phyloP scores from a whole-genome alignment of 1,140 invertebrate species.

The Drosophila pectinifera region DNA sequence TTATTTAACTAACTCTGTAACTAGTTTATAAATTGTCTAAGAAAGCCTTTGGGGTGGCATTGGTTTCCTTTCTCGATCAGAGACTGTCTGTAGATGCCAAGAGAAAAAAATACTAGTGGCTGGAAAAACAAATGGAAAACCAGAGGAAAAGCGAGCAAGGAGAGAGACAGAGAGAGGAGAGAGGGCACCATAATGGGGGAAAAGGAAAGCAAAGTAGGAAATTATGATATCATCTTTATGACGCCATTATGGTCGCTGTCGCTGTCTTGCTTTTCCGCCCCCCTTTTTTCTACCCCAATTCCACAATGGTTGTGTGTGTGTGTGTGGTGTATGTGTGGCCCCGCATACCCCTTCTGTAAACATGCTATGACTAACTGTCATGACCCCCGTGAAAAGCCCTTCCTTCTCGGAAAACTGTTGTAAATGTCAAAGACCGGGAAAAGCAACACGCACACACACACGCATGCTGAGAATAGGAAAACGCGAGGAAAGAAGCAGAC shows the following conservation, averaged over 20 bases:
- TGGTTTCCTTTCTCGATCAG: neutral
- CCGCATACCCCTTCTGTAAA: slow-evolving; percentile 44
- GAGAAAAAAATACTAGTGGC: slow-evolving; percentile 24
- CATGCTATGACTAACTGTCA: slow-evolving; percentile 73
- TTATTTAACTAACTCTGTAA: too few species aligned
- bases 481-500: slow-evolving; percentile 2
- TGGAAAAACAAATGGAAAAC: slow-evolving; percentile 39
- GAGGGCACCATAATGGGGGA: slow-evolving; percentile 32
- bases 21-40: neutral
- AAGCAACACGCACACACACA: slow-evolving; percentile 31
- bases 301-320: slow-evolving; percentile 12
- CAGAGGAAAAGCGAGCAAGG: slow-evolving; percentile 6
- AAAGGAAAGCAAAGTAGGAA: slow-evolving; percentile 76
- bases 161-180: neutral
- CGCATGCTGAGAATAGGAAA: slow-evolving; percentile 5
- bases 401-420: slow-evolving; percentile 59
- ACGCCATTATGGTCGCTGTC: slow-evolving; percentile 74
- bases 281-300: slow-evolving; percentile 20
- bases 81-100: slow-evolving; percentile 11
- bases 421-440: slow-evolving; percentile 81
- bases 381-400: slow-evolving; percentile 18
- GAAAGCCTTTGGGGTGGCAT: neutral
- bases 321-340: slow-evolving; percentile 21
- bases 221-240: slow-evolving; percentile 83
- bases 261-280: slow-evolving; percentile 23